Evolutionary conservation across 2,888 invertebrate genomes (phyloP), one percentile per base, ranked within the genome.

Genomic region (Eristalis intricaria): DNA sequence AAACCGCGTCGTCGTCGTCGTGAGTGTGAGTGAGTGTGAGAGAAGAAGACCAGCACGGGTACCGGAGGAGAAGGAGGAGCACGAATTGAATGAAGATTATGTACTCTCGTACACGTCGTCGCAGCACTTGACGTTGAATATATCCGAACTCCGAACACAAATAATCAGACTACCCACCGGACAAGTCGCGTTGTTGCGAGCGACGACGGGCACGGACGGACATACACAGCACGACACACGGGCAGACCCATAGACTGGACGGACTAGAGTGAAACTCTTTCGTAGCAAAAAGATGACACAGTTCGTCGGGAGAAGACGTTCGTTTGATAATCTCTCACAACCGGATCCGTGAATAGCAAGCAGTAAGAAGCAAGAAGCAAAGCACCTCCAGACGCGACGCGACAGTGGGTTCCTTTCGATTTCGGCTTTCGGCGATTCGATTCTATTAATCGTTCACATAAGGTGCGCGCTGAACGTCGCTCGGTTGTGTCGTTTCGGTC

Each of bases 261-360:
- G 60, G 64, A 13, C 23, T 60, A 15, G 70, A 78, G 83, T 65
- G 70, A 78, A 80, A 79, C 71, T 78, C 78, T 83, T 83, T 73
- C 77, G 86, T 32, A 75, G 71, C 79, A 87, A 73, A 87, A 87
- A 87, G 87, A 87, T 87, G 87, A 87, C 87, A 87, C 87, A 87
- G 87, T 87, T 87, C 87, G 76, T 64, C 73, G 87, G 73, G 75
- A 87, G 50, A 50, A 50, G 87, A 79, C 71, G 87, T 87, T 83
- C 87, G 76, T 69, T 84, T 80, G 87, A 87, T 84, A 84, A 80
- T 80, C 84, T 84, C 87, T 76, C 73, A 84, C 79, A 79, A 69
- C 65, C 87, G 79, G 84, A 65, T 69, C 76, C 43, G 23, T 56
- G 84, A 76, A 71, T 40, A 50, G 19, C 19, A 50, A 8, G 19